phyloP scores from a whole-genome alignment of 2,888 invertebrate genomes.

The Lordiphosa fenestrarum region DNA sequence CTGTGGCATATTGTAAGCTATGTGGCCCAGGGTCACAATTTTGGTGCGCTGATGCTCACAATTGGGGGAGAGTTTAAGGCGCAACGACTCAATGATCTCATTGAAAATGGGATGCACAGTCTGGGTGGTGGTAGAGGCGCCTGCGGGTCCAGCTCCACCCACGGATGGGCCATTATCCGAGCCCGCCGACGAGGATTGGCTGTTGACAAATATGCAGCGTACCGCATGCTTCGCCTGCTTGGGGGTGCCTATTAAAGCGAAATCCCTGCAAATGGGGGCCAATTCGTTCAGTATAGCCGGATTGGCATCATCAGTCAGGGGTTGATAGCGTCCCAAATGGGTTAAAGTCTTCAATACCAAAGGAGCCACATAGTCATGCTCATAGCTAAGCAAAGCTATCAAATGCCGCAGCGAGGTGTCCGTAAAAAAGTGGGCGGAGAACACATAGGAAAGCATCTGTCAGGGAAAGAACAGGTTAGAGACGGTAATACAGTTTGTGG shows the following conservation, averaged over 20 bases:
- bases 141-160: background rate
- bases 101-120: constrained; percentile 87
- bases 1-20: constrained; percentile 94
- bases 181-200: constrained; percentile 75
- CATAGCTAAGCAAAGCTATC: constrained; percentile 84
- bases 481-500: background rate
- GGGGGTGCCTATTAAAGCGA: constrained; percentile 93
- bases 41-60: constrained; percentile 94
- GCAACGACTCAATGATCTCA: constrained; percentile 90
- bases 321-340: constrained; percentile 92
- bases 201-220: constrained; percentile 93
- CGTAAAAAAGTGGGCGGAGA: constrained; percentile 95
- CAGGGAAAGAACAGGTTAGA: background rate
- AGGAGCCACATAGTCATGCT: constrained; percentile 90
- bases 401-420: constrained; percentile 90
- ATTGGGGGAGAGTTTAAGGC: constrained; percentile 87
- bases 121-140: constrained; percentile 60
- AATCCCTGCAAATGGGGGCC: constrained; percentile 92
- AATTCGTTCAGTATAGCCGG: constrained; percentile 88
- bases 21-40: constrained; percentile 96
- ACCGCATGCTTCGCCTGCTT: constrained; percentile 99
- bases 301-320: constrained; percentile 87
- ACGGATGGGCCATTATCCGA: constrained; percentile 15
- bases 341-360: constrained; percentile 91
- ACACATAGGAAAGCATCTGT: constrained; percentile 89